Evolutionary conservation across 2,888 invertebrate genomes (phyloP), one percentile per base, ranked within the genome.

Genomic region (Phaonia tiefii): DNA sequence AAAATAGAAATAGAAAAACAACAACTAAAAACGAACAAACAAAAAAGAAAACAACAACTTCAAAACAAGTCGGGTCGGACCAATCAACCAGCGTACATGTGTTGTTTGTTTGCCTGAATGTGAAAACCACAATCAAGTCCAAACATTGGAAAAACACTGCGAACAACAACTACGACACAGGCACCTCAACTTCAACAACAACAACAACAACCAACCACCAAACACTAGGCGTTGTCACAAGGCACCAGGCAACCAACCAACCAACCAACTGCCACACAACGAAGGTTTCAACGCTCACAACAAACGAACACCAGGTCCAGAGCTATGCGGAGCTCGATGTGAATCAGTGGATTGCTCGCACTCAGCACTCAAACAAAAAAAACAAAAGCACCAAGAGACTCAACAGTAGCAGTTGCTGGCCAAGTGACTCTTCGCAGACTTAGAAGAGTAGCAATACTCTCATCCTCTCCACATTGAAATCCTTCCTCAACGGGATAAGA

Each of bases 291-390:
- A 79, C 79, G 70, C 75, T 56, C 66, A 56, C 46, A 54, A 17
- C 56, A 76, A 73, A 78, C 81, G 76, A 79, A 51, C 73, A 75
- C 42, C 67, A 49, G 56, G 85, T 70, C 82, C 83, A 84, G 83
- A 84, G 84, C 84, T 60, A 83, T 84, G 85, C 78, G 75, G 84
- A 83, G 81, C 84, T 84, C 81, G 81, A 80, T 79, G 72, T 84
- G 79, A 77, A 80, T 75, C 85, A 83, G 85, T 84, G 83, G 80
- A 75, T 72, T 77, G 77, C 20, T 79, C 75, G 81, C 84, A 85
- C 86, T 86, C 71, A 71, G 77, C 67, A 67, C 74, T 60, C 51
- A 17, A 20, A 85, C 85, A 83, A n/a, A 17, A n/a, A 49, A 26
- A 39, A 17, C 26, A 51, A 22, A 31, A n/a, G 31, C 31, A 31